Conservation (phyloP, 2,113 vertebrate species). For the Epinephelus fuscoguttatus region DNA sequence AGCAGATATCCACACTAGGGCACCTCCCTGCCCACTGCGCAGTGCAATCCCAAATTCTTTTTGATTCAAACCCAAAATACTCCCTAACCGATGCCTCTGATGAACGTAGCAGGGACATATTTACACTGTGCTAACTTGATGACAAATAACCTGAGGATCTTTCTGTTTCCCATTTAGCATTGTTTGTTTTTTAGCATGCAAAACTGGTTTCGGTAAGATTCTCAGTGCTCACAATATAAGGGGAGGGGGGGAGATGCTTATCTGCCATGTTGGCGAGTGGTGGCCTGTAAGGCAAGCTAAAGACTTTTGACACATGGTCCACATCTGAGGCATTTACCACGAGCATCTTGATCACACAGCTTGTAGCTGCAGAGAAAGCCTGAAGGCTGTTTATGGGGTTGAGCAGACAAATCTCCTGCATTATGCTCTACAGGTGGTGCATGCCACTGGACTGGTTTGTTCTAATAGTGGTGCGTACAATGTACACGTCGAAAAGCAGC, state of each 20-base stretch:
- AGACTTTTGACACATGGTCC: constrained; percentile 75
- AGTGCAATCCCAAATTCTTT: constrained; percentile 45
- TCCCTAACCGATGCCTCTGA: constrained; percentile 37
- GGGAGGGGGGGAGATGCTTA: constrained; percentile 60
- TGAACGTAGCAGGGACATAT: constrained; percentile 51
- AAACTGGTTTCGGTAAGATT: constrained; percentile 64
- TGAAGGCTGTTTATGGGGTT: constrained; percentile 60
- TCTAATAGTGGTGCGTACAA: constrained; percentile 18
- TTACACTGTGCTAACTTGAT: constrained; percentile 75
- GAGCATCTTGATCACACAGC: constrained; percentile 65
- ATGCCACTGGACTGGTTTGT: constrained; percentile 60
- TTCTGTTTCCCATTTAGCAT: constrained; percentile 70
- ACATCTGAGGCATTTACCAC: constrained; percentile 69
- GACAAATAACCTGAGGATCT: constrained; percentile 77
- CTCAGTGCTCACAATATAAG: constrained; percentile 23
- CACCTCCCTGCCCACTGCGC: constrained; percentile 47
- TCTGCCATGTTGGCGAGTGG: constrained; percentile 60
- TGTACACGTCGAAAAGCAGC: constrained; percentile 38
- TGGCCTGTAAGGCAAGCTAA: constrained; percentile 66
- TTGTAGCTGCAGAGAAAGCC: constrained; percentile 59
- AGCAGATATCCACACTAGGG: constrained; percentile 66
- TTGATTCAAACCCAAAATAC: constrained; percentile 54
- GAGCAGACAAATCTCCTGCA: constrained; percentile 68
- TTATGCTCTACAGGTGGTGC: constrained; percentile 71
- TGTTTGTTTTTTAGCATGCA: constrained; percentile 75